These are phyloP conservation scores for Tauraco erythrolophus DNA, from an alignment of 2,113 vertebrate genomes.

Conservation along the genomic window DNA sequence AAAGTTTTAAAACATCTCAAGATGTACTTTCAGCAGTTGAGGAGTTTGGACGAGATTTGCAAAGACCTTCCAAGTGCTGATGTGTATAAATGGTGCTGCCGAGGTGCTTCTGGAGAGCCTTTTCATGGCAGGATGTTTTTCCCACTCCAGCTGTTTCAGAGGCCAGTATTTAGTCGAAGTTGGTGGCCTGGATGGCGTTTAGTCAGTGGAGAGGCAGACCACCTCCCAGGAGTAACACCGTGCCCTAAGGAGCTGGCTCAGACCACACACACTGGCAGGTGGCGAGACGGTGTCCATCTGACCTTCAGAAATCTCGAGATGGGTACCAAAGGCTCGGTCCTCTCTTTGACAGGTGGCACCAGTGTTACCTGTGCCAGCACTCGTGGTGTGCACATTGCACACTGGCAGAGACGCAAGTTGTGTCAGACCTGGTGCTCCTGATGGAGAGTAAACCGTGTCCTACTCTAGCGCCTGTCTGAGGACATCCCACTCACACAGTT, in stretches of 20 bases:
- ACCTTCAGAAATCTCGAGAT: neutral
- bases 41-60: neutral
- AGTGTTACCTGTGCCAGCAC: no score
- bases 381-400: rapidly evolving
- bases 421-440: neutral
- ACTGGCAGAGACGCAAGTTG: neutral
- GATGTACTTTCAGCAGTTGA: neutral
- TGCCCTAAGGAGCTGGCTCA: neutral
- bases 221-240: neutral
- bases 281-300: rapidly evolving
- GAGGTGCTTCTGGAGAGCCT: neutral
- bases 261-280: rapidly evolving
- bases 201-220: no score
- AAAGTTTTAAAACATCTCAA: neutral
- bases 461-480: neutral
- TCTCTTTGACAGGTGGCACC: neutral
- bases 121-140: neutral
- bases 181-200: rapidly evolving
- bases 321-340: neutral
- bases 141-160: neutral
- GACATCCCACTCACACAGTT: no score
- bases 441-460: neutral
- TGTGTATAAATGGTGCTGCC: neutral
- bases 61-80: neutral
- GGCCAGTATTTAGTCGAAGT: neutral